A percentile compares a stretch with the other conserved stretches of the same genome.
phyloP scores from a whole-genome alignment of 53 echinoderm and acorn worm species.

The Echinarachnius parma region DNA sequence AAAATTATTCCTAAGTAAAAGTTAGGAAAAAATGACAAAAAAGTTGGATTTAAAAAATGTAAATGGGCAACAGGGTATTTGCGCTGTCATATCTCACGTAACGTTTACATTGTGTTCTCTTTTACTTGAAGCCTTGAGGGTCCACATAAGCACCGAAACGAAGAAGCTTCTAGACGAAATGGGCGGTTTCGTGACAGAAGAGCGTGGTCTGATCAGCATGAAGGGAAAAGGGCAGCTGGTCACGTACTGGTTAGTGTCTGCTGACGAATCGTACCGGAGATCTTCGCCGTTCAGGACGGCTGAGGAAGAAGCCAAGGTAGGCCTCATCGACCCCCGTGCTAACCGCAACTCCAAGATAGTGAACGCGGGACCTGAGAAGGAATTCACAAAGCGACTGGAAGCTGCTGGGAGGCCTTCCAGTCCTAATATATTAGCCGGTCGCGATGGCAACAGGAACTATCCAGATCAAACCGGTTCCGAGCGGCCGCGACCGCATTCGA shows the following conservation, averaged over 20 bases:
- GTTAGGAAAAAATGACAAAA: no score
- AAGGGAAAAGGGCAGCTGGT: conserved; percentile 92
- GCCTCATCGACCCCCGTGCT: conserved; percentile 28
- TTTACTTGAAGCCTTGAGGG: conserved; percentile 70
- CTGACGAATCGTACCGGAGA: conserved; percentile 61
- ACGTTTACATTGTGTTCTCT: background rate
- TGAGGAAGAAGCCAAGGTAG: conserved; percentile 31
- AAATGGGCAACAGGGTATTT: no score
- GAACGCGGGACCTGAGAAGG: conserved; percentile 8
- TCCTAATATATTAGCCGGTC: background rate
- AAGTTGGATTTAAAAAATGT: no score
- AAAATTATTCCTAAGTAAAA: no score
- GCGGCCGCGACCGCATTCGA: conserved; percentile 36
- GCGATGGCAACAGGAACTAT: conserved; percentile 16
- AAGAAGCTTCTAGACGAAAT: conserved; percentile 60
- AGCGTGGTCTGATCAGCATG: conserved; percentile 88
- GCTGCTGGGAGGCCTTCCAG: conserved; percentile 7
- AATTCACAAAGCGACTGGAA: conserved; percentile 34
- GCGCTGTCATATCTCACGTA: no score
- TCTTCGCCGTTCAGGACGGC: conserved; percentile 61
- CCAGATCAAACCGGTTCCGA: conserved; percentile 15
- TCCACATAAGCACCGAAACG: conserved; percentile 78
- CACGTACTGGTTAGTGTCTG: conserved; percentile 86
- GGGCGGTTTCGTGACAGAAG: conserved; percentile 71
- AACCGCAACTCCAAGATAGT: conserved; percentile 35